Base-by-base conservation (phyloP, 1,140 invertebrate genomes). In the Cotesia glomerata region DNA sequence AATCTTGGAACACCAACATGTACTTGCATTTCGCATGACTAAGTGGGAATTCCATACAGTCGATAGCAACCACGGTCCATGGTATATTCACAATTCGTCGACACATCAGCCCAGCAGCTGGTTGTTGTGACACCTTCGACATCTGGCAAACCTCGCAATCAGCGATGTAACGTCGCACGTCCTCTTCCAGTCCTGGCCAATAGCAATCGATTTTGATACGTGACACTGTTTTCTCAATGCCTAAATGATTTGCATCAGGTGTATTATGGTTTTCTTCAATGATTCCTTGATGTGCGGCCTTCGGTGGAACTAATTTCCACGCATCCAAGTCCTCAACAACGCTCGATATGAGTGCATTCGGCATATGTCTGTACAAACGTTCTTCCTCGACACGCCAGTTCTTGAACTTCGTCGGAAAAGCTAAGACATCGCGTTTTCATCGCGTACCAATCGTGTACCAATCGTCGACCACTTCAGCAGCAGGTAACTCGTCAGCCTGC, bases 11-110 rank as follows among this genome's bases (percentile, higher is more conserved):
- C 0, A 88, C 84, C n/a, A 87, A 49, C 2, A 87, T 51, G 74
- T 81, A 86, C 3, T 16, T 59, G 56, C 84, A 81, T 54, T 82
- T 81, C 11, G 77, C 76, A 16, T 74, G 72, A 5, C 78, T 82
- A 1, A 66, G 61, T 0, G 86, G 84, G 34, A 87, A 76, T 16
- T 85, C 87, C 67, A 88, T 78, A 0, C 88, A 54, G 70, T 88
- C 86, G 0, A 81, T 76, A 1, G 81, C 81, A 0, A 88, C 77
- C n/a, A 79, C 79, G 18, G 81, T 73, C 81, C 84, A 88, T 0
- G 80, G 84, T 36, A 61, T 26, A 65, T 39, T 72, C 0, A 79
- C 77, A 76, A 69, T 18, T n/a, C n/a, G n/a, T n/a, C n/a, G n/a
- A n/a, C n/a, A n/a, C n/a, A n/a, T n/a, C n/a, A n/a, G n/a, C n/a